phyloP scores from a whole-genome alignment of 2,888 invertebrate genomes.

The Psylliodes chrysocephalus region DNA sequence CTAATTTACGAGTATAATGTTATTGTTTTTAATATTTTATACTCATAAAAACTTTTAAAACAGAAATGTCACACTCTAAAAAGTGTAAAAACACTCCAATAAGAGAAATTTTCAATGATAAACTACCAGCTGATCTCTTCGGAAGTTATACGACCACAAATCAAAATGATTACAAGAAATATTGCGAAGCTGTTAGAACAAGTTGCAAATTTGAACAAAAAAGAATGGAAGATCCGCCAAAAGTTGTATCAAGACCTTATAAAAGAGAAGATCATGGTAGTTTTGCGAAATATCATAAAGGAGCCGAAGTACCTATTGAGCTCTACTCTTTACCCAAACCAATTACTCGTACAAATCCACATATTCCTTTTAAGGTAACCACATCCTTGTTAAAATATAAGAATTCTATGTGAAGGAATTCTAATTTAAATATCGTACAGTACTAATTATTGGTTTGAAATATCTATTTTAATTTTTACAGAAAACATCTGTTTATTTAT shows the following conservation, averaged over 20 bases:
- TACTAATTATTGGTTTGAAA: no score
- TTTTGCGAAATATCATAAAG: slow-evolving; percentile 50
- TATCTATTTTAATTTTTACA: no score
- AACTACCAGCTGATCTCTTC: slow-evolving; percentile 52
- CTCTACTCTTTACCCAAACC: slow-evolving; percentile 56
- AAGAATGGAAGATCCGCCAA: slow-evolving; percentile 41
- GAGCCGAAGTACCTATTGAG: slow-evolving; percentile 56
- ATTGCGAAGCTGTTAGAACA: slow-evolving; percentile 34
- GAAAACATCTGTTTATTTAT: no score
- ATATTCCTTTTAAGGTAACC: slow-evolving; percentile 42
- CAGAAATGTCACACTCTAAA: neutral
- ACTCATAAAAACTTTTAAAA: no score
- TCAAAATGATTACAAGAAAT: slow-evolving; percentile 53
- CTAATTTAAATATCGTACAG: no score
- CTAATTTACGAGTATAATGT: no score
- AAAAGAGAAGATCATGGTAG: slow-evolving; percentile 54
- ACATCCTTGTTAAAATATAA: no score
- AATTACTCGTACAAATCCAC: slow-evolving; percentile 54
- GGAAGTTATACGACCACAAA: slow-evolving; percentile 51
- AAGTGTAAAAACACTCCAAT: neutral
- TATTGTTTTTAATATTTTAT: no score
- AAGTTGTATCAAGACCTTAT: slow-evolving; percentile 39
- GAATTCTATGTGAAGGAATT: no score
- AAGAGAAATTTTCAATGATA: slow-evolving; percentile 47
- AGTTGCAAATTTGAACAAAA: slow-evolving; percentile 41